Evolutionary conservation across 2,888 invertebrate species (phyloP).

Genomic region (Catocala sponsa): DNA sequence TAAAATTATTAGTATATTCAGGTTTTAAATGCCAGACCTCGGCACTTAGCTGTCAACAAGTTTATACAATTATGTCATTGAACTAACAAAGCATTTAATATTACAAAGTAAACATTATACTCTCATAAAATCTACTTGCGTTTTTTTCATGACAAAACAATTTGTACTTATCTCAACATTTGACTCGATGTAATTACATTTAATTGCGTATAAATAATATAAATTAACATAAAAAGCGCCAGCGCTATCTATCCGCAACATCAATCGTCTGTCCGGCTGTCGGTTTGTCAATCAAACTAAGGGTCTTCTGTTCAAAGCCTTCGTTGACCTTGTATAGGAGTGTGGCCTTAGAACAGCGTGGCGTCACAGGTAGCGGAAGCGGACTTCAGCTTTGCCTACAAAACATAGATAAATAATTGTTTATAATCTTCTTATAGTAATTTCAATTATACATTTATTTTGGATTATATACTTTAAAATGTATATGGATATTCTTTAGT

Average conservation of each 20-base stretch:
- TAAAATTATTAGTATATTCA: too few species aligned
- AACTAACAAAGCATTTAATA: background rate
- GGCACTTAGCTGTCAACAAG: too few species aligned
- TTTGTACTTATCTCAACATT: slow-evolving; percentile 17
- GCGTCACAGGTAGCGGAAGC: background rate
- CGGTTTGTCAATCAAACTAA: slow-evolving; percentile 49
- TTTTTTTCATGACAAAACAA: background rate
- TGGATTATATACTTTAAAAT: too few species aligned
- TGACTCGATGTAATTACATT: slow-evolving; percentile 22
- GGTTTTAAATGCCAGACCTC: too few species aligned
- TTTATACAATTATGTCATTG: background rate
- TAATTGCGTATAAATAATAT: slow-evolving; percentile 37
- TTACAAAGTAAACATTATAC: background rate
- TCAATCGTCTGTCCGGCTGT: slow-evolving; percentile 44
- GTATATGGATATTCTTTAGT: too few species aligned
- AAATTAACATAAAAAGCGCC: slow-evolving; percentile 35
- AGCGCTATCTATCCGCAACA: slow-evolving; percentile 35
- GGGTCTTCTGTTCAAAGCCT: slow-evolving; percentile 43
- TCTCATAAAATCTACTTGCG: too few species aligned
- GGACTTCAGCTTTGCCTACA: too few species aligned
- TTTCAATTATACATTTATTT: too few species aligned
- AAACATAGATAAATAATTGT: too few species aligned
- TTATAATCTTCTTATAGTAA: too few species aligned
- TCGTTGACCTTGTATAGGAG: slow-evolving; percentile 47
- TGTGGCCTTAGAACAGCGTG: background rate